A percentile compares a stretch with the other conserved stretches of the same genome.
Evolutionary conservation across 2,113 vertebrate genomes (phyloP).

Genomic region (Heloderma charlesbogerti): DNA sequence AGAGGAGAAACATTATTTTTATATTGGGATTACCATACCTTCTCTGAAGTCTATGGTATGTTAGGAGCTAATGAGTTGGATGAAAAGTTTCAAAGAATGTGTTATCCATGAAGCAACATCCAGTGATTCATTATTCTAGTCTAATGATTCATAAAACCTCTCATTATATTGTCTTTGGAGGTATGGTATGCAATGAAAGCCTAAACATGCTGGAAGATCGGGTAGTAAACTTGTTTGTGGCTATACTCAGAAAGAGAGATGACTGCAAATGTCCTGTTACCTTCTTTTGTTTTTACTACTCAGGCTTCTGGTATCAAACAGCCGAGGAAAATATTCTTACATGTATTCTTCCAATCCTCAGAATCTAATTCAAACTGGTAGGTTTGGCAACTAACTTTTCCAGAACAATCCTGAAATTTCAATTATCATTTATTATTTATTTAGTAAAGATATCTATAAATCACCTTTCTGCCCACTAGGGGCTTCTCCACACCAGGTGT

Average conservation of each 20-base stretch:
- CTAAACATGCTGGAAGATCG: conserved; percentile 28
- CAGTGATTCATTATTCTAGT: conserved; percentile 20
- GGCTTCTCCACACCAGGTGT: too few relatives aligned
- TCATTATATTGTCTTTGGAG: conserved; percentile 4
- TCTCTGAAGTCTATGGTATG: conserved; percentile 50
- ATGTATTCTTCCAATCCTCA: background rate
- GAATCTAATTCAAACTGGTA: background rate
- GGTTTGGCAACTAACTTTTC: background rate
- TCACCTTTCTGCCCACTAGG: background rate
- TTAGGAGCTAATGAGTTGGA: conserved; percentile 12
- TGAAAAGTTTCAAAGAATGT: conserved; percentile 48
- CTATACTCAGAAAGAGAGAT: background rate
- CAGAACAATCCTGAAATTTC: background rate
- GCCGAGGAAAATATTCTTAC: conserved; percentile 52
- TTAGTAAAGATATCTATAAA: background rate
- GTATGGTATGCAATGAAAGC: background rate
- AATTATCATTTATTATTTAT: background rate
- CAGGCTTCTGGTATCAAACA: conserved; percentile 23
- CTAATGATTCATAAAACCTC: conserved; percentile 34
- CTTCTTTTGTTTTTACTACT: conserved; percentile 33
- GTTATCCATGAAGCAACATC: conserved; percentile 21
- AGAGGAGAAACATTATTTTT: conserved; percentile 32
- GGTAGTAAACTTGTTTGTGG: background rate
- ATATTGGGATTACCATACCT: conserved; percentile 26
- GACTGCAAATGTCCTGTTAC: background rate